phyloP scores from a whole-genome alignment of 2,888 invertebrate genomes.

The Tetragnatha montana region DNA sequence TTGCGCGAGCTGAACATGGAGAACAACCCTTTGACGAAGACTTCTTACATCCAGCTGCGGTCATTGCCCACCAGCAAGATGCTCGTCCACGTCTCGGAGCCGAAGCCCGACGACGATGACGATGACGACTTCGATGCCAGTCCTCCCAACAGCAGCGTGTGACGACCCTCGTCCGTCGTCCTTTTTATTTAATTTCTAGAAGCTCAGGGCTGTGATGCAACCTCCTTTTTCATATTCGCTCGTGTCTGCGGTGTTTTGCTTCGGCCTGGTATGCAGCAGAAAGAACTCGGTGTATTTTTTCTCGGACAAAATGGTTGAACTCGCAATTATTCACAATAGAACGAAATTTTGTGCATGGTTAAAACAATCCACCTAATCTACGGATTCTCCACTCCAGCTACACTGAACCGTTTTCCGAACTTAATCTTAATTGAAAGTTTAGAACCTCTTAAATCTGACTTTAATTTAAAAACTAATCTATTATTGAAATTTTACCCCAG shows the following conservation, averaged over 20 bases:
- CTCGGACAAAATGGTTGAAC: not conserved
- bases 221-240: not conserved
- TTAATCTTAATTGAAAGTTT: too few relatives aligned
- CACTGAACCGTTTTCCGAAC: too few relatives aligned
- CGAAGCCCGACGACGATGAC: constrained; percentile 50
- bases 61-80: constrained; percentile 39
- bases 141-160: constrained; percentile 61
- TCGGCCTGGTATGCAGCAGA: not conserved
- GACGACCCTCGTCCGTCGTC: not conserved
- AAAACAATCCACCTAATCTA: too few relatives aligned
- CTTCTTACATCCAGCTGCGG: constrained; percentile 46
- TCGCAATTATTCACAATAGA: not conserved
- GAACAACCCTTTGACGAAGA: constrained; percentile 63
- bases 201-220: constrained; percentile 60
- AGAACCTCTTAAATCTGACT: too few relatives aligned
- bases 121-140: constrained; percentile 30
- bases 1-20: constrained; percentile 64
- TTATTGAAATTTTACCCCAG: too few relatives aligned
- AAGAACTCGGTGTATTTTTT: not conserved
- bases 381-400: too few relatives aligned
- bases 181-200: constrained; percentile 37
- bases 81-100: constrained; percentile 47
- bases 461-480: too few relatives aligned
- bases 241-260: not conserved
- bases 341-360: not conserved